Base-by-base conservation (phyloP, 1,140 invertebrate genomes). In the Lordiphosa mommai region DNA sequence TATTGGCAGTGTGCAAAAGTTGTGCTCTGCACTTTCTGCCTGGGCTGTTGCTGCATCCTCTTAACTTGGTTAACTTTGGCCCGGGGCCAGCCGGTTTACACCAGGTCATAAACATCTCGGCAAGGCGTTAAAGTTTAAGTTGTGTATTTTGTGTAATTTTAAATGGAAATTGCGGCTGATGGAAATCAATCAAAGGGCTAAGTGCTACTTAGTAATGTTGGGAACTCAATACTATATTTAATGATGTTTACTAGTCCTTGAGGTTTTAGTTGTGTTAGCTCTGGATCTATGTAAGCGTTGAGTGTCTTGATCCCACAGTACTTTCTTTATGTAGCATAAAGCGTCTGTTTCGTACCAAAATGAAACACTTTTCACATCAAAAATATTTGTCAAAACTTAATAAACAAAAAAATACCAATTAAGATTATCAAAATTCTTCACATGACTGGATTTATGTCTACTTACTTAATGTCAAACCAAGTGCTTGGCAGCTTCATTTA, bases 401-500 rank as follows among this genome's bases (percentile, higher is more conserved):
- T 23, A 1, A 5, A 23, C 20, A 6, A 43, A 63, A 41, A 61
- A 63, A 58, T 51, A 46, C 36, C 36, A 51, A 23, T 59, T 61
- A 38, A 30, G n/a, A 43, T 63, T 46, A 37, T 61, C 61, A 61
- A 46, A 61, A 37, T 2, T 7, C 23, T 30, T 23, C 20, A 51
- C 57, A 43, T 23, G 37, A 30, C 16, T 20, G 1, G 17, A 0
- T 4, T 20, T 20, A 20, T 5, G 20, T 23, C 20, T 6, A 23
- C 20, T 23, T 17, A 3, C 16, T 17, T 23, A 23, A 23, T 23
- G 27, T 20, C 58, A 27, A 27, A n/a, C 47, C 59, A 63, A 51
- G 59, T 34, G 59, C 38, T 63, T 63, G 23, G 59, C 59, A 47
- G 47, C 59, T 63, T 63, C 59, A 63, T 63, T 63, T 63, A 63